Evolutionary conservation across 2,888 invertebrate species (phyloP).

Genomic region (Cheilosia scutellata): DNA sequence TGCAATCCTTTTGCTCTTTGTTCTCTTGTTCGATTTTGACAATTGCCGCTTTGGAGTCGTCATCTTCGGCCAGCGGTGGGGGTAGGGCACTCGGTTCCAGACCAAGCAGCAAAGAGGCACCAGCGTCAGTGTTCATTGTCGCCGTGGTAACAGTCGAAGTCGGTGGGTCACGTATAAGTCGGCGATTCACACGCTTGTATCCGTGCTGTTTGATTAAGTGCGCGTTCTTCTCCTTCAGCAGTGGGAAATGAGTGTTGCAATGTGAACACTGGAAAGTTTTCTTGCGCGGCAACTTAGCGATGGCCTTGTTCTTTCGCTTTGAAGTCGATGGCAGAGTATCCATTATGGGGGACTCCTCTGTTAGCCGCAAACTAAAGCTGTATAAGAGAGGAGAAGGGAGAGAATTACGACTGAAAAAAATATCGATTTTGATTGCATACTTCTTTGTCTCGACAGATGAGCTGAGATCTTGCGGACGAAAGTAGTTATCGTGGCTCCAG

Average conservation of each 20-base stretch:
- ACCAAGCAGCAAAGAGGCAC: conserved; percentile 62
- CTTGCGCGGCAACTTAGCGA: conserved; percentile 77
- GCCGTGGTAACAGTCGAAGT: conserved; percentile 76
- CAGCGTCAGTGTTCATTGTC: conserved; percentile 64
- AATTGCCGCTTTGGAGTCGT: conserved; percentile 81
- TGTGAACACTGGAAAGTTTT: conserved; percentile 83
- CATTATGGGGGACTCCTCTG: conserved; percentile 76
- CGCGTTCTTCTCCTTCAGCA: conserved; percentile 82
- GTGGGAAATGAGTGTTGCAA: conserved; percentile 81
- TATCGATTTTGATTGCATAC: conserved; percentile 63
- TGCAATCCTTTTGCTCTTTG: conserved; percentile 56
- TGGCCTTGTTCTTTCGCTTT: conserved; percentile 61
- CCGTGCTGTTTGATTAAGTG: conserved; percentile 83
- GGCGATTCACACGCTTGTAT: conserved; percentile 83
- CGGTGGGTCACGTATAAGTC: conserved; percentile 80
- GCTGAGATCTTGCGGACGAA: conserved; percentile 82
- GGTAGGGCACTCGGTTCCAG: conserved; percentile 60
- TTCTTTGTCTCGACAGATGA: conserved; percentile 79
- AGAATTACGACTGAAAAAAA: too few species aligned
- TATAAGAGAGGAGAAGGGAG: not conserved
- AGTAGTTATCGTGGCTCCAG: conserved; percentile 82
- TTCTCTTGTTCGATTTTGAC: conserved; percentile 82
- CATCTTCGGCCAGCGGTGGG: conserved; percentile 73
- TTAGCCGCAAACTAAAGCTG: conserved; percentile 78
- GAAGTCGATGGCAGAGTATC: conserved; percentile 78